These are phyloP conservation scores for Oryctes rhinoceros DNA, from an alignment of 1,140 invertebrate genomes.

Conservation along the genomic window DNA sequence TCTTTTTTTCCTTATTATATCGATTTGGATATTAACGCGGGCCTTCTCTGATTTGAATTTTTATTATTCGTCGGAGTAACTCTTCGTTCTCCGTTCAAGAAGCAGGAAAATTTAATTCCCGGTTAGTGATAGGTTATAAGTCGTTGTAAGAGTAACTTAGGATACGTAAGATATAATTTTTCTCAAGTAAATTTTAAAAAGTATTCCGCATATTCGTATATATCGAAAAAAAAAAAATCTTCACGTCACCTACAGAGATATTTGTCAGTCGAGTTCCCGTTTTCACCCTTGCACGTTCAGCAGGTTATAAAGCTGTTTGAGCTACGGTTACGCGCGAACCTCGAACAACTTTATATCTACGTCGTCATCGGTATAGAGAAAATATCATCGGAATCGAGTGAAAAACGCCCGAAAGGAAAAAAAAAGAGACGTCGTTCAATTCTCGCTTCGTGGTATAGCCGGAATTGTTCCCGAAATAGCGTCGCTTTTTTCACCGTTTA, in stretches of 20 bases:
- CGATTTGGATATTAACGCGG: neutral
- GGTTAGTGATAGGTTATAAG: too few relatives aligned
- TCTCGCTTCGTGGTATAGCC: neutral
- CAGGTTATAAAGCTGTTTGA: slow-evolving; percentile 1
- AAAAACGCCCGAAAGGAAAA: neutral
- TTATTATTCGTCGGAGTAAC: too few relatives aligned
- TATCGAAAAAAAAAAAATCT: too few relatives aligned
- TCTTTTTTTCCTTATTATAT: neutral
- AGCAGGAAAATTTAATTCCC: too few relatives aligned
- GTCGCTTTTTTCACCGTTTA: slow-evolving; percentile 14
- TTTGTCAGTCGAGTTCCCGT: neutral
- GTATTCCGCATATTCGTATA: too few relatives aligned
- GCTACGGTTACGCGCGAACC: neutral
- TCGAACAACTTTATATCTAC: neutral
- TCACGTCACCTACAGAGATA: neutral
- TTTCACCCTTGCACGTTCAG: neutral
- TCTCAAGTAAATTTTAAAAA: too few relatives aligned
- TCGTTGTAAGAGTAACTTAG: too few relatives aligned
- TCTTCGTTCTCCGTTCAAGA: too few relatives aligned
- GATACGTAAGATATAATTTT: too few relatives aligned
- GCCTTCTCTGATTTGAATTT: too few relatives aligned
- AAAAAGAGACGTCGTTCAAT: neutral
- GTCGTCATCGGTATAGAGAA: neutral
- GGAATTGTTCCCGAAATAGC: slow-evolving; percentile 13
- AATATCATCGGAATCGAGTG: neutral